These are phyloP conservation scores for Limnephilus rhombicus DNA, from an alignment of 2,888 invertebrate genomes.

Conservation along the genomic window DNA sequence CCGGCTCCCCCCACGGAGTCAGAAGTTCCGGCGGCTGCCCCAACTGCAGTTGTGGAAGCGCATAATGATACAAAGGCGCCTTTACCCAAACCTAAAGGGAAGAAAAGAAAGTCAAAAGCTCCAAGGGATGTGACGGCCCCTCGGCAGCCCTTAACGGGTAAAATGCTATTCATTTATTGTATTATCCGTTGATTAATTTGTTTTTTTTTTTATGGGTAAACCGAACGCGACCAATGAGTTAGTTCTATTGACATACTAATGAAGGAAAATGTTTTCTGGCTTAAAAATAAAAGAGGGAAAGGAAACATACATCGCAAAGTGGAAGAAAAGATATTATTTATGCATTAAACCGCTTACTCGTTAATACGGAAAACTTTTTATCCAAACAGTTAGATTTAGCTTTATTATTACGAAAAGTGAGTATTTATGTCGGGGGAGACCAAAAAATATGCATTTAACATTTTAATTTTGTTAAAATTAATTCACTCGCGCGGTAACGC, in stretches of 20 bases:
- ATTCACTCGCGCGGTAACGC: too few relatives aligned
- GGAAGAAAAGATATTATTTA: too few relatives aligned
- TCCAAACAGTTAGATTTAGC: too few relatives aligned
- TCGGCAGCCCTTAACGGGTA: slow-evolving; percentile 84
- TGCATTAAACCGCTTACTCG: too few relatives aligned
- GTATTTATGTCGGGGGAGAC: too few relatives aligned
- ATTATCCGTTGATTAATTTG: slow-evolving; percentile 14
- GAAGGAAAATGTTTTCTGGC: neutral
- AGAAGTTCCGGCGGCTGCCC: neutral
- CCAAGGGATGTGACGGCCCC: slow-evolving; percentile 86
- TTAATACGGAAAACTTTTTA: too few relatives aligned
- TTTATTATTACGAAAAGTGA: too few relatives aligned
- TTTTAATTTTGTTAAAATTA: too few relatives aligned
- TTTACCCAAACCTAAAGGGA: slow-evolving; percentile 77
- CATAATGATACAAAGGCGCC: slow-evolving; percentile 68
- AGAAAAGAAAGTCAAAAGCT: slow-evolving; percentile 83
- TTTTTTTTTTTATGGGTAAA: neutral
- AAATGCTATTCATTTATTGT: neutral
- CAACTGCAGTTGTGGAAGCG: slow-evolving; percentile 10
- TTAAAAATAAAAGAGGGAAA: too few relatives aligned
- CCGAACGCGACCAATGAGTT: neutral
- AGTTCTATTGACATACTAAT: neutral
- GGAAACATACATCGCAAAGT: too few relatives aligned
- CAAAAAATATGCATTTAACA: too few relatives aligned
- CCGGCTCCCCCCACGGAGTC: slow-evolving; percentile 8